These are phyloP conservation scores for Pterophyllum scalare DNA, from an alignment of 2,113 vertebrate species.

Conservation along the genomic window DNA sequence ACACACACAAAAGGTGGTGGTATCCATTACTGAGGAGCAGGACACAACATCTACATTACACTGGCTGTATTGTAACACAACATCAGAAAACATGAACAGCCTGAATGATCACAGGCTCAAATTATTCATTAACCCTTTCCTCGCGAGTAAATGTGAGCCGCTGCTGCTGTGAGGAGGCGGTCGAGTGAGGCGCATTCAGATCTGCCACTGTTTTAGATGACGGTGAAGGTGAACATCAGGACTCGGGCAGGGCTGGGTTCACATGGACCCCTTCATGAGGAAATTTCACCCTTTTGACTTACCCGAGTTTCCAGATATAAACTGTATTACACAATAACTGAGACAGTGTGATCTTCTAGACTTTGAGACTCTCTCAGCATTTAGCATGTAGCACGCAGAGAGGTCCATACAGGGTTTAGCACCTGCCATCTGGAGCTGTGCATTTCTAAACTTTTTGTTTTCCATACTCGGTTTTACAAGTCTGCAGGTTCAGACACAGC, in stretches of 20 bases:
- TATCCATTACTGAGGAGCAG: conserved; percentile 20
- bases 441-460: background rate
- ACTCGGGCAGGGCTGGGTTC: background rate
- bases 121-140: conserved; percentile 11
- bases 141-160: background rate
- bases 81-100: conserved; percentile 2
- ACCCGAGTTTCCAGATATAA: too few species aligned
- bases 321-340: too few species aligned
- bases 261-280: background rate
- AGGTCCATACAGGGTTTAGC: background rate
- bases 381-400: background rate
- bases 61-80: background rate
- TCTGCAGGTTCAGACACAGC: background rate
- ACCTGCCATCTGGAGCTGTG: background rate
- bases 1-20: conserved; percentile 14
- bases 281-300: too few species aligned
- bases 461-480: background rate
- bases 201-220: background rate
- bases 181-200: background rate
- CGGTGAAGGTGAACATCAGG: background rate
- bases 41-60: conserved; percentile 17
- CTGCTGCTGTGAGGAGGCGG: background rate
- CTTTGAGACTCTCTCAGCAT: too few species aligned
- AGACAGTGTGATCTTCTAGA: too few species aligned
- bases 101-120: background rate